Conservation (phyloP, 2,113 vertebrate species). For the Epinephelus lanceolatus region DNA sequence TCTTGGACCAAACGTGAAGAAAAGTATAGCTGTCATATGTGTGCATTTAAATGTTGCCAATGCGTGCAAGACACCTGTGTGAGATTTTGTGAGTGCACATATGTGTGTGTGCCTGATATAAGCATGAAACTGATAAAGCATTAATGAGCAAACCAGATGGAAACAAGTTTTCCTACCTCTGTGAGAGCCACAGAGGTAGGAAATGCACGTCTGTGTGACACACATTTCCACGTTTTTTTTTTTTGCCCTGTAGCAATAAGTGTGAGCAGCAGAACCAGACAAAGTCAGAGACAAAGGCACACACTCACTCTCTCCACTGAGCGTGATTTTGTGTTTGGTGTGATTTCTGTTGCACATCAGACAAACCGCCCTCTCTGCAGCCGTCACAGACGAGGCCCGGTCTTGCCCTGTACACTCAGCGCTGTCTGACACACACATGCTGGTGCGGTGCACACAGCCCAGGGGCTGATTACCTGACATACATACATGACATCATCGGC, state of each 20-base stretch:
- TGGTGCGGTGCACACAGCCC: conserved; percentile 61
- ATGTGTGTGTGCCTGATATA: conserved; percentile 11
- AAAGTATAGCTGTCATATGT: conserved; percentile 22
- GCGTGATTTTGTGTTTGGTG: neutral
- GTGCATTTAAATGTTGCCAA: neutral
- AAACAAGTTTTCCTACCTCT: neutral
- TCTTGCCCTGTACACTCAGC: conserved; percentile 48
- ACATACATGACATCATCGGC: conserved; percentile 79
- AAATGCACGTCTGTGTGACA: neutral
- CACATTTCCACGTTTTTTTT: neutral
- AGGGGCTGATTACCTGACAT: conserved; percentile 82
- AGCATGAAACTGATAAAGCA: conserved; percentile 33
- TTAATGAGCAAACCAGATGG: conserved; percentile 51
- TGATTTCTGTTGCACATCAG: conserved; percentile 41
- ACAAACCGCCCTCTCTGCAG: neutral
- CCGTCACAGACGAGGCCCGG: conserved; percentile 31
- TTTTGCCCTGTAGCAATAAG: neutral
- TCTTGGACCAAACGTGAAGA: neutral
- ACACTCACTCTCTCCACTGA: conserved; percentile 32
- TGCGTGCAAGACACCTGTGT: neutral
- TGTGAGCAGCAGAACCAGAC: conserved; percentile 22
- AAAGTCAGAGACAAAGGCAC: conserved; percentile 20
- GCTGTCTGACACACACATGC: conserved; percentile 62
- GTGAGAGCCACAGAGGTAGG: conserved; percentile 1
- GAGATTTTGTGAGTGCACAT: neutral